Conservation (phyloP, 2,113 vertebrate genomes). For the Sinocyclocheilus anophthalmus region DNA sequence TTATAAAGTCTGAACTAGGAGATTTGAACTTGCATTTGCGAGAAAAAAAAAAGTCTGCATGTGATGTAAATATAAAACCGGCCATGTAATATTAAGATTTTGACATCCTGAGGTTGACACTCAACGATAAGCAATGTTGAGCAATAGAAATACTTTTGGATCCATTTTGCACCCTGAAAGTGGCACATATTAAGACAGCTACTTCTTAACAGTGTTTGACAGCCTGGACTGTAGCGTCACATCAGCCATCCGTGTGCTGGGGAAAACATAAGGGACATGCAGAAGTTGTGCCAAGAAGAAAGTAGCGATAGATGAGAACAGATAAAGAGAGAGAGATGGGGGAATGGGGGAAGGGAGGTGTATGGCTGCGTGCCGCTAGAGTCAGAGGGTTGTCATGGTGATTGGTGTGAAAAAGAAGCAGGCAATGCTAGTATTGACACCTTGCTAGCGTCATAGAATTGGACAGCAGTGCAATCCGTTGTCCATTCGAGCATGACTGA, state of each 20-base stretch:
- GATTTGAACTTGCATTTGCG: too few species aligned
- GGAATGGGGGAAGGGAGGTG: conserved; percentile 70
- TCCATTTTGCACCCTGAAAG: neutral
- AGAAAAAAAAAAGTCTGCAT: too few species aligned
- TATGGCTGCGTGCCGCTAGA: conserved; percentile 69
- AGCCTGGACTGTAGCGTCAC: neutral
- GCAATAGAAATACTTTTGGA: neutral
- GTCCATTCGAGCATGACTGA: conserved; percentile 32
- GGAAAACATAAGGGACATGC: conserved; percentile 44
- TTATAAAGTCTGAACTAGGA: too few species aligned
- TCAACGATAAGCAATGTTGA: neutral
- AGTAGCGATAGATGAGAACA: conserved; percentile 44
- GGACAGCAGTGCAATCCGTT: conserved; percentile 27
- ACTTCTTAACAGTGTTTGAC: neutral
- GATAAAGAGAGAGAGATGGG: conserved; percentile 38
- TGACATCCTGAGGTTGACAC: neutral
- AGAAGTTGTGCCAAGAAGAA: conserved; percentile 50
- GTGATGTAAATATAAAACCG: neutral
- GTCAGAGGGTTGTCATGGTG: conserved; percentile 81
- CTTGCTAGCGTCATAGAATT: conserved; percentile 46
- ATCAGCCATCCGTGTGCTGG: conserved; percentile 39
- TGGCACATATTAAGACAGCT: neutral
- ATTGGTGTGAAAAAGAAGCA: conserved; percentile 68
- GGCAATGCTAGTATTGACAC: conserved; percentile 65
- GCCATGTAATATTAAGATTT: neutral